Evolutionary conservation across 2,113 vertebrate genomes (phyloP).

Genomic region (Holacanthus passer): DNA sequence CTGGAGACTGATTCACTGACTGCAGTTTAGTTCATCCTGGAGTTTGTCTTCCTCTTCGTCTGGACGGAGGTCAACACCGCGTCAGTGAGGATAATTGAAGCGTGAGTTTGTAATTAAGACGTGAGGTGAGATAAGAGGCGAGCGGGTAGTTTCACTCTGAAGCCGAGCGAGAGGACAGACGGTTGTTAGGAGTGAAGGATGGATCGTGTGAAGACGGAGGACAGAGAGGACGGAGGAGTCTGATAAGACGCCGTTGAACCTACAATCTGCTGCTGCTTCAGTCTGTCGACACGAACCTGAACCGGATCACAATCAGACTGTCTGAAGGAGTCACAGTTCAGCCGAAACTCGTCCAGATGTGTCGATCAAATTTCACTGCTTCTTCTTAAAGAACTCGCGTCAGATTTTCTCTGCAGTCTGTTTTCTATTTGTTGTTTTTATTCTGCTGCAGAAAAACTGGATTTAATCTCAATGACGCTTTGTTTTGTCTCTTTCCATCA

Average conservation of each 20-base stretch:
- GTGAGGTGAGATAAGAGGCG: slow-evolving; percentile 5
- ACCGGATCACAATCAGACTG: background rate
- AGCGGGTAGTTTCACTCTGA: background rate
- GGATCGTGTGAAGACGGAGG: background rate
- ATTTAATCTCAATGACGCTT: too few relatives aligned
- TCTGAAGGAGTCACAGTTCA: background rate
- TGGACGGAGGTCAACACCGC: background rate
- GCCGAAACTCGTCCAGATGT: too few relatives aligned
- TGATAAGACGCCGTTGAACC: background rate
- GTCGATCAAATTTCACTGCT: too few relatives aligned
- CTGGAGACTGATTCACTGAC: background rate
- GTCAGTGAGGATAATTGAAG: background rate
- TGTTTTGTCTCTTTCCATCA: too few relatives aligned
- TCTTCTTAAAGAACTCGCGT: too few relatives aligned
- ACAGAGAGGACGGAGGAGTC: background rate
- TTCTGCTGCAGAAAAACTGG: too few relatives aligned
- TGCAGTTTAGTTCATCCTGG: background rate
- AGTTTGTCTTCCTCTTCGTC: background rate
- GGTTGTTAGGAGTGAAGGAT: background rate
- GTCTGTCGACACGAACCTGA: background rate
- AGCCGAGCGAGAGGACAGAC: background rate
- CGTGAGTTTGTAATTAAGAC: slow-evolving; percentile 17
- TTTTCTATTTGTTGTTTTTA: too few relatives aligned
- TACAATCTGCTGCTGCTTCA: background rate
- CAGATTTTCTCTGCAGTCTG: too few relatives aligned